phyloP scores from a whole-genome alignment of 2,113 vertebrate genomes.

The Hydrochoerus hydrochaeris region DNA sequence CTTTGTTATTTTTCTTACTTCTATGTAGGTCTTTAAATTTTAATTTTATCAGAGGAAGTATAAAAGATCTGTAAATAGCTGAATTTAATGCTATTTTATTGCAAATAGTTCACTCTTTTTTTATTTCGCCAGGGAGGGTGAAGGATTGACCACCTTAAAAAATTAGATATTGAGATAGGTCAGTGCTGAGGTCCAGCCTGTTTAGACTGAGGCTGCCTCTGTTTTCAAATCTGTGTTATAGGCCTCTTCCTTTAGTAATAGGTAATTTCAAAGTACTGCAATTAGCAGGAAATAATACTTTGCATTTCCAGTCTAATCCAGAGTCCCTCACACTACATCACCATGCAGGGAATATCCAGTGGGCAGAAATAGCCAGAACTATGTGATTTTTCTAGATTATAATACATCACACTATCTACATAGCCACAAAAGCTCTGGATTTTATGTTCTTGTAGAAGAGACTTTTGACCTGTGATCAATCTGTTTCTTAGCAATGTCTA shows the following conservation, averaged over 20 bases:
- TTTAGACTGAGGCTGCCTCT: background rate
- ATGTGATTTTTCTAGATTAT: background rate
- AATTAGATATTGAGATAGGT: background rate
- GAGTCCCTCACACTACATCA: background rate
- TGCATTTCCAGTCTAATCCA: background rate
- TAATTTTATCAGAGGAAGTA: background rate
- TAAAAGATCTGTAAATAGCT: background rate
- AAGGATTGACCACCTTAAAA: background rate
- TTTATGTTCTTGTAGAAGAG: background rate
- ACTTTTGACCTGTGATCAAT: background rate
- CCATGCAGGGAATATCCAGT: background rate
- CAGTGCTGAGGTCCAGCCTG: background rate
- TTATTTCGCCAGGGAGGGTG: background rate
- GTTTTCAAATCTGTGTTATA: background rate
- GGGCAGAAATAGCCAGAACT: background rate
- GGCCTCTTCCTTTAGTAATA: background rate
- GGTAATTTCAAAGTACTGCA: background rate
- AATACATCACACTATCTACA: background rate
- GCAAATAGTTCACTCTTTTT: background rate
- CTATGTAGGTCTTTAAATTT: background rate
- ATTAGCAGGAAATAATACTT: background rate
- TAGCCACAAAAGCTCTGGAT: background rate
- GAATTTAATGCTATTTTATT: background rate
- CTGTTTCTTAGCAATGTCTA: constrained; percentile 6
- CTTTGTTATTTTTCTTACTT: background rate